These are phyloP conservation scores for Eupeodes latifasciatus DNA, from an alignment of 2,888 invertebrate genomes.

Conservation along the genomic window DNA sequence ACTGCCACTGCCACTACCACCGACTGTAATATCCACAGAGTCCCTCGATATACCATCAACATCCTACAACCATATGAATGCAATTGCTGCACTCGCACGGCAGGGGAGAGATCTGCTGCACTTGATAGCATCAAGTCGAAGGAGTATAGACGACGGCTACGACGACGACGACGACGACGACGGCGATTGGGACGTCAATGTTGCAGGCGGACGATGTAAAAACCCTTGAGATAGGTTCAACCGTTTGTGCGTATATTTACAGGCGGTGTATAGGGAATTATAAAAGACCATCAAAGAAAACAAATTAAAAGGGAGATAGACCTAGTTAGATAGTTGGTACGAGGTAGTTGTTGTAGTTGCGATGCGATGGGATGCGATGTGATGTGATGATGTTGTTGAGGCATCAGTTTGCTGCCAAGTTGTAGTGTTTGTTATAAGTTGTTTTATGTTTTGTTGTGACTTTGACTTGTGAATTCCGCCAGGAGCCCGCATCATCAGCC, in stretches of 20 bases:
- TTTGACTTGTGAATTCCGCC: slow-evolving; percentile 41
- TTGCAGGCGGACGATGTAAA: slow-evolving; percentile 48
- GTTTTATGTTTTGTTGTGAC: slow-evolving; percentile 52
- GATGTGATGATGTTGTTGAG: slow-evolving; percentile 32
- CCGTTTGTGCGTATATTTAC: slow-evolving; percentile 52
- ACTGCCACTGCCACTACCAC: slow-evolving; percentile 30
- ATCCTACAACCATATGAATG: not conserved
- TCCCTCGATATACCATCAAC: not conserved
- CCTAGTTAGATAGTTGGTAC: slow-evolving; percentile 71
- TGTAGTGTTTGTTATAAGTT: slow-evolving; percentile 19
- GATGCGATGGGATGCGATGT: no score
- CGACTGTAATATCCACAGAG: not conserved
- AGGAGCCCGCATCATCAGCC: not conserved
- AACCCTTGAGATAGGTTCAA: slow-evolving; percentile 76
- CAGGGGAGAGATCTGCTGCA: slow-evolving; percentile 67
- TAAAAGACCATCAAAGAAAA: not conserved
- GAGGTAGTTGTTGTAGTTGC: no score
- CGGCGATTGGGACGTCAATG: not conserved
- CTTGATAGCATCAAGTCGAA: slow-evolving; percentile 69
- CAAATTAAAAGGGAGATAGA: slow-evolving; percentile 59
- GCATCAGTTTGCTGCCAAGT: slow-evolving; percentile 48
- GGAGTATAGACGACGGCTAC: slow-evolving; percentile 39
- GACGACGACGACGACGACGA: slow-evolving; percentile 8
- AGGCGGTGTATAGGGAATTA: not conserved
- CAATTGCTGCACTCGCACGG: slow-evolving; percentile 19